Conservation (phyloP, 2,113 vertebrate species). For the Caranx ignobilis region DNA sequence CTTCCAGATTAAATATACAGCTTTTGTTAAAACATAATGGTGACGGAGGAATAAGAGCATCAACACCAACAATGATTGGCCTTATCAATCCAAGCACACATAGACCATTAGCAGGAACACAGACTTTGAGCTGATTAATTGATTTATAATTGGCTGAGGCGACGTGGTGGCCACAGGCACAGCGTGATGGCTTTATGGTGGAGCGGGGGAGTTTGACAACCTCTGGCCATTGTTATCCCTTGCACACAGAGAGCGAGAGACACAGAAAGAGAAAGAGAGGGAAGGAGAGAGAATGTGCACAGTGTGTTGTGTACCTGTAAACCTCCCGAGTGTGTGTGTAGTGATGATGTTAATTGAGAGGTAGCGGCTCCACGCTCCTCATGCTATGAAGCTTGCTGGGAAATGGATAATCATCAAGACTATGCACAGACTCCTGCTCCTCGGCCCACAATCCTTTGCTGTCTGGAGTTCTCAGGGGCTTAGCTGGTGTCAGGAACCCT, state of each 20-base stretch:
- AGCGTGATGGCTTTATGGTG: conserved; percentile 63
- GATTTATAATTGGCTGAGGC: conserved; percentile 77
- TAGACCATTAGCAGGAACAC: conserved; percentile 61
- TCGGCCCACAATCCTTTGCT: conserved; percentile 71
- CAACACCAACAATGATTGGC: conserved; percentile 21
- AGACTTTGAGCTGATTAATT: conserved; percentile 74
- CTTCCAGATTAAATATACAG: conserved; percentile 59
- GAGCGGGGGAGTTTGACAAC: conserved; percentile 39
- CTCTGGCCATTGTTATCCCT: conserved; percentile 40
- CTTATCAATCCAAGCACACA: conserved; percentile 71
- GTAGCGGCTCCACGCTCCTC: conserved; percentile 51
- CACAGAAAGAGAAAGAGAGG: too few species aligned
- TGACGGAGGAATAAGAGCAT: conserved; percentile 33
- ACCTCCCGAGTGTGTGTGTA: conserved; percentile 45
- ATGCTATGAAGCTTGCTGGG: conserved; percentile 48
- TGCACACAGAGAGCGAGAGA: too few species aligned
- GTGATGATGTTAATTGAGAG: conserved; percentile 74
- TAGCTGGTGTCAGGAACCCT: conserved; percentile 71
- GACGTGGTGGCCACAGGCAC: conserved; percentile 44
- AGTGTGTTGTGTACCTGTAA: conserved; percentile 15
- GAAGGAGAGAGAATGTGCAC: too few species aligned
- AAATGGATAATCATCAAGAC: conserved; percentile 71
- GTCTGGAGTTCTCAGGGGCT: conserved; percentile 61
- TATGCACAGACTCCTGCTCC: conserved; percentile 42
- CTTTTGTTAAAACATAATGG: conserved; percentile 57